Evolutionary conservation across 2,113 vertebrate species (phyloP).

Genomic region (Puntigrus tetrazona): DNA sequence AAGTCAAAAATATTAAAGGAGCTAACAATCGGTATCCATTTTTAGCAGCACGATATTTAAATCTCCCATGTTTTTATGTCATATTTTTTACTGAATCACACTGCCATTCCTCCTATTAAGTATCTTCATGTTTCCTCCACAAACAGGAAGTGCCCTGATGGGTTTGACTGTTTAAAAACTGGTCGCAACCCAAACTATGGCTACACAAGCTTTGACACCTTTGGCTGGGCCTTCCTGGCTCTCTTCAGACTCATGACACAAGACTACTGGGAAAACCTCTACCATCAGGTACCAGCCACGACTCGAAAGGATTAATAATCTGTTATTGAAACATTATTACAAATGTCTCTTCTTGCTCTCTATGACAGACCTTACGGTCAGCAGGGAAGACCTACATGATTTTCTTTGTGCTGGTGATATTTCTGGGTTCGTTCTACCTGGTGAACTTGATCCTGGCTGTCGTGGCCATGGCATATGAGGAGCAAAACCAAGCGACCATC

Average conservation of each 20-base stretch:
- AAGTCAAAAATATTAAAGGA: no score
- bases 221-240: constrained; percentile 95
- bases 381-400: no score
- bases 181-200: constrained; percentile 93
- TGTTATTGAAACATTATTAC: background rate
- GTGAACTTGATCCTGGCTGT: no score
- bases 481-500: no score
- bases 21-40: no score
- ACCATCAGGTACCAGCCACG: constrained; percentile 85
- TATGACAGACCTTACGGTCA: background rate
- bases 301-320: background rate
- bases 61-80: background rate
- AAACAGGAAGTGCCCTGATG: constrained; percentile 87
- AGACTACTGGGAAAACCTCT: constrained; percentile 96
- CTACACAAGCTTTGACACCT: constrained; percentile 96
- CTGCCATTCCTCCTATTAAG: background rate
- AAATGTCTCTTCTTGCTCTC: background rate
- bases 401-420: no score
- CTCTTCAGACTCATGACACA: constrained; percentile 96
- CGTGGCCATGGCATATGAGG: no score
- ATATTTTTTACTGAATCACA: background rate
- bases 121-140: constrained; percentile 15
- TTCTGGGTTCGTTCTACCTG: no score
- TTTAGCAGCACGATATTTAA: no score
- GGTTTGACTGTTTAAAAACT: constrained; percentile 88